Evolutionary conservation across 2,113 vertebrate genomes (phyloP).

Genomic region (Dissostichus mawsoni): DNA sequence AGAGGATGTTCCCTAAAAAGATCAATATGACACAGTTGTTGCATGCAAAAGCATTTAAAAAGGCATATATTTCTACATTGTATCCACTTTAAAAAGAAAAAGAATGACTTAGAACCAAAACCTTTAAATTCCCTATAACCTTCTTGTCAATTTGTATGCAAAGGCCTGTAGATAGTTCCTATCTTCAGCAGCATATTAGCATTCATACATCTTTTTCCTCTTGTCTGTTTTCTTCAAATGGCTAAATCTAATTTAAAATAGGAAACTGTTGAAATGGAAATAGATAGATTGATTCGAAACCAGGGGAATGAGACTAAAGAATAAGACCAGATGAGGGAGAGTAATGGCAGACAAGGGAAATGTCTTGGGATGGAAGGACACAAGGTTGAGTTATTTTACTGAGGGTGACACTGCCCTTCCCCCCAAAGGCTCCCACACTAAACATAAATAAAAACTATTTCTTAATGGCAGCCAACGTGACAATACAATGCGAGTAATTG

Average conservation of each 20-base stretch:
- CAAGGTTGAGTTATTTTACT: constrained; percentile 6
- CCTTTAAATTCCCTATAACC: background rate
- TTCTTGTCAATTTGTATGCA: constrained; percentile 12
- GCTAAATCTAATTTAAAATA: constrained; percentile 37
- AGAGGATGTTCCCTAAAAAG: background rate
- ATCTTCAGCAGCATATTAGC: constrained; percentile 27
- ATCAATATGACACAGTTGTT: background rate
- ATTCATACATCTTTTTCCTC: constrained; percentile 28
- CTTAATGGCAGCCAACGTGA: background rate
- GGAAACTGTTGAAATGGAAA: constrained; percentile 33
- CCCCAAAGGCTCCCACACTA: background rate
- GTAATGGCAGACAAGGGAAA: background rate
- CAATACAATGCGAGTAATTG: background rate
- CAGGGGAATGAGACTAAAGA: constrained; percentile 11
- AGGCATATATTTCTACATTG: background rate
- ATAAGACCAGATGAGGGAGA: background rate
- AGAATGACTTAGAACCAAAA: background rate
- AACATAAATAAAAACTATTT: background rate
- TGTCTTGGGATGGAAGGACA: background rate
- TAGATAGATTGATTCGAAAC: constrained; percentile 10
- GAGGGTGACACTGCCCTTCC: background rate
- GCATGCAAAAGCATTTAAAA: too few species aligned
- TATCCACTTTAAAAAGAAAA: background rate
- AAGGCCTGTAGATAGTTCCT: background rate
- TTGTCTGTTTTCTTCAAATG: constrained; percentile 17